These are phyloP conservation scores for Tachystola acroxantha DNA, from an alignment of 2,888 invertebrate species.

Conservation along the genomic window DNA sequence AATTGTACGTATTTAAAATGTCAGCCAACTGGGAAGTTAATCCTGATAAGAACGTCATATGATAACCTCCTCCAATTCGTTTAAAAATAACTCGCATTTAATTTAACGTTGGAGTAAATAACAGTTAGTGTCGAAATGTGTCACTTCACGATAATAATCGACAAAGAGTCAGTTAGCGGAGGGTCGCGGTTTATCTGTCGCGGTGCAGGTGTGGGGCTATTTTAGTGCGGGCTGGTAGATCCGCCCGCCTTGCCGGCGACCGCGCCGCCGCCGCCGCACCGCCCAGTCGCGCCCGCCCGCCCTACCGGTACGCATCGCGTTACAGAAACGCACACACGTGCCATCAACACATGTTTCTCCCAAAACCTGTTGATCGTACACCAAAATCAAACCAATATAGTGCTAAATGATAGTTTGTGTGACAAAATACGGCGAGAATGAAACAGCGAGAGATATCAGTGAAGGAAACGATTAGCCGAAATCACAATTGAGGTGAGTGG, in stretches of 20 bases:
- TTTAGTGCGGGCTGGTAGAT: conserved; percentile 48
- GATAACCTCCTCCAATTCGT: too few species aligned
- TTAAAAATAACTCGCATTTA: too few species aligned
- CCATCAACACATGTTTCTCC: conserved; percentile 1
- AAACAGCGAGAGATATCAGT: not conserved
- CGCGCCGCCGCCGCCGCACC: conserved; percentile 32
- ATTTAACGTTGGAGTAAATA: too few species aligned
- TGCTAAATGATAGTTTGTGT: too few species aligned
- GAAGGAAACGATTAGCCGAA: conserved; percentile 14
- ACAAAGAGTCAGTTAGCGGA: conserved; percentile 53
- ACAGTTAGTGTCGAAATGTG: conserved; percentile 29
- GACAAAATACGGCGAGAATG: not conserved
- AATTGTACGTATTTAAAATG: too few species aligned
- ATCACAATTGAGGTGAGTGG: conserved; percentile 43
- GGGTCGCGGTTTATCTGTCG: conserved; percentile 48
- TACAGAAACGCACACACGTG: not conserved
- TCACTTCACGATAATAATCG: conserved; percentile 50
- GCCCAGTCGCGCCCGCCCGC: conserved; percentile 31
- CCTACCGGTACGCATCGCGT: conserved; percentile 32
- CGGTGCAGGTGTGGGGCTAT: conserved; percentile 72
- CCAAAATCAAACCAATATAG: not conserved
- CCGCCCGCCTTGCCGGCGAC: conserved; percentile 58
- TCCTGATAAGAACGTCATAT: too few species aligned
- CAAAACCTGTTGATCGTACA: not conserved
- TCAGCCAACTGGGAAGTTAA: too few species aligned